These are phyloP conservation scores for Gymnarchus niloticus DNA, from an alignment of 2,113 vertebrate genomes.

Conservation along the genomic window DNA sequence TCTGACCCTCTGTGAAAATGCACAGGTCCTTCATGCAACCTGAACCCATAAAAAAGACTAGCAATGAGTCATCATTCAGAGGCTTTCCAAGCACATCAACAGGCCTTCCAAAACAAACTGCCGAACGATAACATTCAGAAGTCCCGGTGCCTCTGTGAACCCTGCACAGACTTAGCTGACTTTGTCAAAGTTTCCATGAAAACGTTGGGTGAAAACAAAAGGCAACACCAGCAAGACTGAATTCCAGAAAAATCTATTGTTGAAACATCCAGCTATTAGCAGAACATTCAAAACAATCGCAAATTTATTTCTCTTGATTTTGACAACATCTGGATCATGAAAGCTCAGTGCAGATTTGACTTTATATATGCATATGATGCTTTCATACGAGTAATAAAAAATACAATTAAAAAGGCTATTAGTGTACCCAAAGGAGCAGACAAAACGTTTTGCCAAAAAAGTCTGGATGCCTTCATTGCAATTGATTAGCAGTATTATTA, in stretches of 20 bases:
- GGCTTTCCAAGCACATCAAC: not conserved
- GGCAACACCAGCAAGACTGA: not conserved
- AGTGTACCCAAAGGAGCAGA: not conserved
- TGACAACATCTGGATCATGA: no score
- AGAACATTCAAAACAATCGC: no score
- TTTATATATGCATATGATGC: no score
- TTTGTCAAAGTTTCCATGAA: constrained; percentile 5
- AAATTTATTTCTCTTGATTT: no score
- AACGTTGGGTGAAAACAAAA: not conserved
- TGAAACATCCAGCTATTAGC: not conserved
- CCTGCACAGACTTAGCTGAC: not conserved
- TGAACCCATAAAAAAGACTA: not conserved
- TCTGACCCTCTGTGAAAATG: not conserved
- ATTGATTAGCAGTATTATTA: not conserved
- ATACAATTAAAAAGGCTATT: not conserved
- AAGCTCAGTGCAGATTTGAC: no score
- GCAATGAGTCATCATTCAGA: constrained; percentile 8
- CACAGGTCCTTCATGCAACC: constrained; percentile 19
- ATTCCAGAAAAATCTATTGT: no score
- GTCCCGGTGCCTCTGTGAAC: not conserved
- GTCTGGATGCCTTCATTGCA: not conserved
- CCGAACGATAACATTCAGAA: constrained; percentile 9
- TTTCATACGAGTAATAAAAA: no score
- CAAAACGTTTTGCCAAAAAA: no score
- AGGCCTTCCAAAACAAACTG: not conserved